Evolutionary conservation across 2,113 vertebrate species (phyloP), one percentile per base, ranked within the genome.

Genomic region (Nematolebias whitei): DNA sequence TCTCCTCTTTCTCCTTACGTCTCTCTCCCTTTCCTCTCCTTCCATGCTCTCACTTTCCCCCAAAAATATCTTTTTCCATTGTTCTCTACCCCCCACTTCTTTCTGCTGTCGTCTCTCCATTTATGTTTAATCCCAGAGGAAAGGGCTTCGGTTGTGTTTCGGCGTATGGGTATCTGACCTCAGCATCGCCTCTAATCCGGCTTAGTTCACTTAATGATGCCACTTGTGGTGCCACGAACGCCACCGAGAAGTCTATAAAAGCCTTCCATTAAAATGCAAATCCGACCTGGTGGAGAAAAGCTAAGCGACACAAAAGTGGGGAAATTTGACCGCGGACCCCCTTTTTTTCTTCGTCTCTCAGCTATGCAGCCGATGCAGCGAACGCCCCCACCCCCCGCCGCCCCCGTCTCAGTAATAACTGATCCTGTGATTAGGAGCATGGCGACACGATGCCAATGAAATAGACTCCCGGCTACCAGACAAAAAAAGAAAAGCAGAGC

Each of bases 181-280:
- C 93, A 89, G 93, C 93, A 96, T 98, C 95, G 93, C 93, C 93
- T 94, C 95, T 99, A 99, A 99, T 98, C 97, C 96, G 93, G 95
- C 95, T 97, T 97, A 96, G 95, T 96, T 95, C 94, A 93, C 95
- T 96, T 99, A 99, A 99, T 99, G 96, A 98, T 96, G 94, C 96
- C 96, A 98, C 96, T 99, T 98, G 96, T 98, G 96, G 95, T 93
- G 90, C 93, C 91, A 81, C 90, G 90, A 95, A 96, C 94, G 94
- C 94, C 93, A 92, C 88, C 85, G 93, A 94, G 95, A 94, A 98
- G 95, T 98, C 95, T 96, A 98, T 97, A 96, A 98, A 96, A 94
- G 94, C 94, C 94, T 98, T 95, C 95, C 93, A 99, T 98, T 99
- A 98, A 98, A 99, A 99, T 98, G 97, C 96, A 98, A 99, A 99